phyloP scores from a whole-genome alignment of 2,888 invertebrate genomes.

The Habrosyne pyritoides region DNA sequence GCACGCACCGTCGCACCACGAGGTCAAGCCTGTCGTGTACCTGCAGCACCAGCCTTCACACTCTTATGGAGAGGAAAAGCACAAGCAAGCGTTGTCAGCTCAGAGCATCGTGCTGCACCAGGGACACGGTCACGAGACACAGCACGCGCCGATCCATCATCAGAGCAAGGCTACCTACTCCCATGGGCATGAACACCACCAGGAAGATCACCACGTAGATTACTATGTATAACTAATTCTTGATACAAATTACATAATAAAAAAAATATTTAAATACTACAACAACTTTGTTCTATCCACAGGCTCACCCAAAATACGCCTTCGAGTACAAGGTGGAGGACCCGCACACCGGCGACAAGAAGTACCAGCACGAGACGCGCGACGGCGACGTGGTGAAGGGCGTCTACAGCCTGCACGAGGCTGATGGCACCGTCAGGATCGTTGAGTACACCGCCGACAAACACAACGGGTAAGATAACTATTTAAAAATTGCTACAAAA shows the following conservation, averaged over 20 bases:
- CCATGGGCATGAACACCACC: conserved; percentile 17
- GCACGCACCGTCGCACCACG: conserved; percentile 14
- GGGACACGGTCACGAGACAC: conserved; percentile 14
- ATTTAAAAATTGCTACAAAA: not conserved
- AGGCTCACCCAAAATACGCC: conserved; percentile 41
- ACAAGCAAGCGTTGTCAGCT: conserved; percentile 9
- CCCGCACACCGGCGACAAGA: conserved; percentile 65
- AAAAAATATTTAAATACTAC: not conserved
- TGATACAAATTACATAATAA: not conserved
- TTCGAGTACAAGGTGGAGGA: conserved; percentile 45
- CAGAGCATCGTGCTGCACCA: conserved; percentile 17
- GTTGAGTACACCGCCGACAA: conserved; percentile 71
- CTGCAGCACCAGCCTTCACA: conserved; percentile 29
- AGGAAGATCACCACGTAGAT: conserved; percentile 27
- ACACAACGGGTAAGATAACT: conserved; percentile 45
- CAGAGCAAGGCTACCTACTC: conserved; percentile 31
- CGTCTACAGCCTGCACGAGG: conserved; percentile 55
- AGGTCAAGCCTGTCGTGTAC: conserved; percentile 15
- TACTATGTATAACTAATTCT: conserved; percentile 25
- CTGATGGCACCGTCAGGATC: conserved; percentile 64
- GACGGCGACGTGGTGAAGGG: conserved; percentile 59
- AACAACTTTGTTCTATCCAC: not conserved
- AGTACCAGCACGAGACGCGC: conserved; percentile 54
- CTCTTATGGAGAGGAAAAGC: conserved; percentile 6
- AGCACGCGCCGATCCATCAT: conserved; percentile 13